Percentiles rank a stretch among this genome's conserved stretches.
These are phyloP conservation scores for Heliconius erato DNA, from an alignment of 2,888 invertebrate species.

Conservation along the genomic window DNA sequence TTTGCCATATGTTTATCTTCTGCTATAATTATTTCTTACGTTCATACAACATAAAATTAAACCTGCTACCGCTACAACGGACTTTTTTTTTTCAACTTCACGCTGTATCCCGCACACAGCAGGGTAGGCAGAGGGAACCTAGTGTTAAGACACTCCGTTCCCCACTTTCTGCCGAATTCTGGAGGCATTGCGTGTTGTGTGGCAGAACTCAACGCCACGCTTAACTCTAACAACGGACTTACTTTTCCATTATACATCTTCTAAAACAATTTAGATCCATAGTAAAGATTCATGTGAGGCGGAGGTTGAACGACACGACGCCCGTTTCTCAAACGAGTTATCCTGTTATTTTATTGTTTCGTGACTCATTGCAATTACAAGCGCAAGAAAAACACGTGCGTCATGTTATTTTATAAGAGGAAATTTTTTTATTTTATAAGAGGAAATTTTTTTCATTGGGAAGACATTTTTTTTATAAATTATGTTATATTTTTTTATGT, in stretches of 20 bases:
- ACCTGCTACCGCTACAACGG: neutral
- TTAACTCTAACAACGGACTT: too few relatives aligned
- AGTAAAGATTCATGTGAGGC: neutral
- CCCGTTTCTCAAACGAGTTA: constrained; percentile 35
- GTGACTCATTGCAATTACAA: constrained; percentile 36
- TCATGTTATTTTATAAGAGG: constrained; percentile 4
- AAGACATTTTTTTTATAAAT: too few relatives aligned
- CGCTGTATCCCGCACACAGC: too few relatives aligned
- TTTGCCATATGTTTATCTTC: neutral
- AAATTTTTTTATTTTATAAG: neutral
- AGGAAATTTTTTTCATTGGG: neutral
- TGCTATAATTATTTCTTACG: neutral
- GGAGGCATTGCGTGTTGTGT: too few relatives aligned
- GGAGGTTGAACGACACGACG: constrained; percentile 39
- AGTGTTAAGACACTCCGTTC: too few relatives aligned
- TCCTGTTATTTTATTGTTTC: constrained; percentile 35
- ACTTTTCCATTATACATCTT: neutral
- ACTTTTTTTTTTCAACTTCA: too few relatives aligned
- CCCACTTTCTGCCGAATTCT: too few relatives aligned
- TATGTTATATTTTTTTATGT: too few relatives aligned
- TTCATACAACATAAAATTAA: neutral
- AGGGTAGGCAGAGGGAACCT: too few relatives aligned
- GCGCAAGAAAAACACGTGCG: constrained; percentile 16
- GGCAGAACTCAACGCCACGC: too few relatives aligned
- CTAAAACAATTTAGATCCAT: neutral